Percentiles rank a stretch among this genome's conserved stretches.
Evolutionary conservation across 2,797 vertebrate genomes (phyloP).

Genomic region (Tenualosa thibaudeaui): DNA sequence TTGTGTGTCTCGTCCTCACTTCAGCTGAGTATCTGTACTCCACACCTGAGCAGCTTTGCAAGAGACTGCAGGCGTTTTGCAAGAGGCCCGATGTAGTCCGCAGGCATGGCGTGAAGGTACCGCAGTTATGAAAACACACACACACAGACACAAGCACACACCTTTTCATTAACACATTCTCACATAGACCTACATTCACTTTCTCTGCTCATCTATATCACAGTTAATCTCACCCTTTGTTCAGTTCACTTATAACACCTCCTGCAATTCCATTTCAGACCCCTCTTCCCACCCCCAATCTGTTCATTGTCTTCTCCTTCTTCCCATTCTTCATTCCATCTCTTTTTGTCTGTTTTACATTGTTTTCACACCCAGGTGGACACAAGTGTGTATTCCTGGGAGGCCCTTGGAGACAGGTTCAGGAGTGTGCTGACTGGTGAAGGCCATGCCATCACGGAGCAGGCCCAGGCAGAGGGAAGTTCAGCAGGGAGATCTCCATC

Average conservation of each 20-base stretch:
- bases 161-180: too few relatives aligned
- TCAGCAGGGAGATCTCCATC: background rate
- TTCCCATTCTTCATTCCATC: background rate
- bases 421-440: constrained; percentile 79
- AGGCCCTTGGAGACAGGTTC: constrained; percentile 77
- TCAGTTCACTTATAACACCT: background rate
- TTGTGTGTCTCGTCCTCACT: constrained; percentile 56
- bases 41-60: constrained; percentile 93
- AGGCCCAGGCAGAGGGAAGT: background rate
- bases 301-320: background rate
- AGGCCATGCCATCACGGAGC: constrained; percentile 38
- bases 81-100: constrained; percentile 83
- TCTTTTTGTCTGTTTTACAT: background rate
- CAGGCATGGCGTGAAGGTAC: constrained; percentile 86
- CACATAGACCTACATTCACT: too few relatives aligned
- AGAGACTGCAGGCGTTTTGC: constrained; percentile 87
- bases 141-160: background rate
- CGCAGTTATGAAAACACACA: background rate
- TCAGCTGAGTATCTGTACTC: constrained; percentile 94
- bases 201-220: too few relatives aligned
- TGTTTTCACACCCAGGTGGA: constrained; percentile 75
- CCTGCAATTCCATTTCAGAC: background rate
- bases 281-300: background rate
- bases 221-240: too few relatives aligned
- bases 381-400: constrained; percentile 84